Conservation (phyloP, 1,140 invertebrate species). For the Pissodes strobi region DNA sequence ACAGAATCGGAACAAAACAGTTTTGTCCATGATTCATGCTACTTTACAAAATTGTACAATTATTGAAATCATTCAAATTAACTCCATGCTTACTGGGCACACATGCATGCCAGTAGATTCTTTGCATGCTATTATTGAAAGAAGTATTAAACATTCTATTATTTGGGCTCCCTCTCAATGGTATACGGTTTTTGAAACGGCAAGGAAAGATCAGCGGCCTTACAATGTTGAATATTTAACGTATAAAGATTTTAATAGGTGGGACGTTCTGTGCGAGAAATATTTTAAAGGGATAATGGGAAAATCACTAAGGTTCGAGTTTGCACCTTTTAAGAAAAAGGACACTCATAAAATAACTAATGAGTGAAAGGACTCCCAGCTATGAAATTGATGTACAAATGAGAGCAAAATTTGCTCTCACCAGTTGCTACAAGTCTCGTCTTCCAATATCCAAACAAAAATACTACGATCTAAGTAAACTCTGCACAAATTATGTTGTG, state of each 20-base stretch:
- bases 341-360: not conserved
- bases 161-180: too few relatives aligned
- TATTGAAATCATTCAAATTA: conserved; percentile 2
- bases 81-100: not conserved
- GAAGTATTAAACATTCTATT: too few relatives aligned
- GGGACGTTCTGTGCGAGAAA: not conserved
- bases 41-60: not conserved
- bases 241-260: not conserved
- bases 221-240: not conserved
- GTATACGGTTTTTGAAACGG: too few relatives aligned
- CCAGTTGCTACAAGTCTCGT: too few relatives aligned
- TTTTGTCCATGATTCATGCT: not conserved
- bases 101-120: too few relatives aligned
- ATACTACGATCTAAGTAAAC: too few relatives aligned
- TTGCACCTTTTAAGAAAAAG: not conserved
- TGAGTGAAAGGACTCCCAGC: not conserved
- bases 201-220: not conserved
- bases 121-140: not conserved
- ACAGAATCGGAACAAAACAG: not conserved
- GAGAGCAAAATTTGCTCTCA: too few relatives aligned
- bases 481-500: too few relatives aligned
- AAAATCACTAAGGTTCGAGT: too few relatives aligned
- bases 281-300: not conserved
- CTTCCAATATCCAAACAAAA: too few relatives aligned
- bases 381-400: too few relatives aligned